Evolutionary conservation across 2,113 vertebrate genomes (phyloP), one percentile per base, ranked within the genome.

Genomic region (Equus quagga): DNA sequence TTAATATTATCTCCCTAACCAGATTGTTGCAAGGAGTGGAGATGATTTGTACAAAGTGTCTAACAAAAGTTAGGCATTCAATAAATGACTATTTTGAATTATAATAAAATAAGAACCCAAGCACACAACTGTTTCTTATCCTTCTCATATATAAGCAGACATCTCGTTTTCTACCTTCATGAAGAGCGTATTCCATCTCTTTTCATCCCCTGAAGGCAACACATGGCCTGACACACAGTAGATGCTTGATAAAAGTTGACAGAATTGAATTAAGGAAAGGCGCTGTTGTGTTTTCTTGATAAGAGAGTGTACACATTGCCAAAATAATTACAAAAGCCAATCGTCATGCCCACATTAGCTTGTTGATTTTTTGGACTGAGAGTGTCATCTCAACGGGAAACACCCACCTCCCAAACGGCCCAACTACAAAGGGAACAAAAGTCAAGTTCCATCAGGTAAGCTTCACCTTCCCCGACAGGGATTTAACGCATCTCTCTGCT

Each of bases 161-260:
- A 4, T 21, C 87, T 46, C 56, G 46, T 24, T 36, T 76, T 56
- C 65, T 49, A 31, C 28, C 23, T 58, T 91, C 36, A 0, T 12
- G 28, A 91, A 62, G 81, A 89, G 33, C 7, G 51, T 15, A 44
- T 44, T 58, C 89, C 87, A 89, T 83, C 36, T 69, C 89, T 70
- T 81, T 54, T 78, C 51, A 73, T 65, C 28, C 79, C 4, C 19
- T 11, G 3, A 36, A 58, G 28, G 14, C 21, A 28, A 41, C 24
- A 8, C 8, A 36, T 28, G 21, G 69, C 58, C 76, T 9, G 62
- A 69, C 3, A 80, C 24, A 80, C 31, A 62, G 24, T 2, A 75
- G 82, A 44, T 76, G 69, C 51, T 75, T 96, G 51, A 81, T 90
- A 88, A 92, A 89, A 96, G 72, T 33, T 90, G 58, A 84, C 33